Conservation (phyloP, 2,888 invertebrate species). For the Fragum sueziense region DNA sequence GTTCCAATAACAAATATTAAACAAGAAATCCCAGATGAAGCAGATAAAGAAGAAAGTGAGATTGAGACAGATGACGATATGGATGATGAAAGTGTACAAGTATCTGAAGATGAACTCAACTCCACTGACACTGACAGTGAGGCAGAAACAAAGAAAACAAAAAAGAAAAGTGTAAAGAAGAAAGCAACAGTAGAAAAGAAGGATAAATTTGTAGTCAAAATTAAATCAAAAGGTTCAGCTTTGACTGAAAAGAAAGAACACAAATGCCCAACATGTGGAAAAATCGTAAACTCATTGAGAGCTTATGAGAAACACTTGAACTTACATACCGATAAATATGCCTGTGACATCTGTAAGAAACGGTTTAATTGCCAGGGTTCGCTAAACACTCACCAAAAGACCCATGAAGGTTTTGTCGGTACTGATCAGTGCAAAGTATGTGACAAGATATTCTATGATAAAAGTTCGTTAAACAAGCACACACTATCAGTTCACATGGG, state of each 20-base stretch:
- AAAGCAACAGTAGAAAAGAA: not conserved
- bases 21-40: not conserved
- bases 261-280: slow-evolving; percentile 51
- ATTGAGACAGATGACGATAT: not conserved
- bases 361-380: slow-evolving; percentile 42
- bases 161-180: not conserved
- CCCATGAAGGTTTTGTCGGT: slow-evolving; percentile 50
- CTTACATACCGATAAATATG: slow-evolving; percentile 43
- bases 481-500: slow-evolving; percentile 56
- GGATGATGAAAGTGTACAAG: not conserved
- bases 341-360: slow-evolving; percentile 49
- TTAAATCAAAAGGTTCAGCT: slow-evolving; percentile 1
- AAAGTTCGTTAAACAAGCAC: slow-evolving; percentile 55
- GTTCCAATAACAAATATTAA: not conserved
- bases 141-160: not conserved
- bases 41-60: not conserved
- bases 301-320: slow-evolving; percentile 47
- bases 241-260: slow-evolving; percentile 27
- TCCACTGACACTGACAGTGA: not conserved
- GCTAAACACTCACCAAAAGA: slow-evolving; percentile 46
- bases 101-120: not conserved
- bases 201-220: not conserved
- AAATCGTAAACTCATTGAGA: slow-evolving; percentile 29
- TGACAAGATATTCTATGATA: slow-evolving; percentile 55
- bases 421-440: slow-evolving; percentile 48